A percentile compares a stretch with the other conserved stretches of the same genome.
Evolutionary conservation across 1,140 invertebrate species (phyloP).

Genomic region (Hyles vespertilio): DNA sequence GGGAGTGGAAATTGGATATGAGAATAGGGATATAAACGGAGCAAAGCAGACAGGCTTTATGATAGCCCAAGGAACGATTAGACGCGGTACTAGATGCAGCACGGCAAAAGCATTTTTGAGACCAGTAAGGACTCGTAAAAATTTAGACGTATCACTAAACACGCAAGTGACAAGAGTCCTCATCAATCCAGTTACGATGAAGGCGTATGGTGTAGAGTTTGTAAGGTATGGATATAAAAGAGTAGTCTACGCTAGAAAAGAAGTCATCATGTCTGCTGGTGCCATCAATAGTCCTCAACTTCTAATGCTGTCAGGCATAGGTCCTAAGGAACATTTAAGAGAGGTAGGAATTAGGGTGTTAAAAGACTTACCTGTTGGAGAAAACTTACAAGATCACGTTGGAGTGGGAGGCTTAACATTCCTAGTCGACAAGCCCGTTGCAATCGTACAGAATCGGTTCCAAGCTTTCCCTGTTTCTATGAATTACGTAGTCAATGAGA

Average conservation of each 20-base stretch:
- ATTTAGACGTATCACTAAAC: slow-evolving; percentile 87
- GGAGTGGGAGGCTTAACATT: slow-evolving; percentile 89
- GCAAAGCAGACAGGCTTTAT: slow-evolving; percentile 89
- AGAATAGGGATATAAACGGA: slow-evolving; percentile 91
- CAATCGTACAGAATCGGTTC: slow-evolving; percentile 83
- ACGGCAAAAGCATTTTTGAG: slow-evolving; percentile 93
- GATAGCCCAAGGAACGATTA: slow-evolving; percentile 92
- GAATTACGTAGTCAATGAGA: slow-evolving; percentile 85
- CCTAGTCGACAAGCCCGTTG: slow-evolving; percentile 84
- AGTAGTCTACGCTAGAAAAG: slow-evolving; percentile 82
- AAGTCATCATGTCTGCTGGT: slow-evolving; percentile 88
- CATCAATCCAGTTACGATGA: slow-evolving; percentile 83
- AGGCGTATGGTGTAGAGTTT: slow-evolving; percentile 86
- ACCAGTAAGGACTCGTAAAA: slow-evolving; percentile 84
- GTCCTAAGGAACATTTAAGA: slow-evolving; percentile 84
- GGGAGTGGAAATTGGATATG: slow-evolving; percentile 91
- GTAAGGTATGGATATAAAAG: slow-evolving; percentile 81
- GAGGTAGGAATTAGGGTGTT: slow-evolving; percentile 83
- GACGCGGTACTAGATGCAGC: slow-evolving; percentile 90
- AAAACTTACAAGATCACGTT: slow-evolving; percentile 89
- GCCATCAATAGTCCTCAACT: slow-evolving; percentile 88
- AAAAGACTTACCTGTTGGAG: slow-evolving; percentile 84
- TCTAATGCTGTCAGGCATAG: slow-evolving; percentile 92
- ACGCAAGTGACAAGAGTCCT: slow-evolving; percentile 84
- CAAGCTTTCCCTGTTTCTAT: slow-evolving; percentile 85